phyloP scores from a whole-genome alignment of 2,888 invertebrate species.

The Drosophila falleni region DNA sequence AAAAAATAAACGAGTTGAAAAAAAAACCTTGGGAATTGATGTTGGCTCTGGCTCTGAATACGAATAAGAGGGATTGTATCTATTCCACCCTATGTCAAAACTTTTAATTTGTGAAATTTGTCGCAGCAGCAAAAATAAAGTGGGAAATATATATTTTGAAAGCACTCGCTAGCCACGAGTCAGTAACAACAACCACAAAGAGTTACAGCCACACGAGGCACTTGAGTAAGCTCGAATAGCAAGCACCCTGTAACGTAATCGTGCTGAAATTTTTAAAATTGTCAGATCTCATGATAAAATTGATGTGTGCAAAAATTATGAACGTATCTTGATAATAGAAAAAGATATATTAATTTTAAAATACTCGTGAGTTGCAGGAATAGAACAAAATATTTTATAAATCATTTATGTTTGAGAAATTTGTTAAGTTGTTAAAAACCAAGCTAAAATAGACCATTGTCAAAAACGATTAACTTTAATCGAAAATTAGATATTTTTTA shows the following conservation, averaged over 20 bases:
- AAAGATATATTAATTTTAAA: neutral
- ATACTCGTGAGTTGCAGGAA: neutral
- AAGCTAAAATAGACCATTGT: no score
- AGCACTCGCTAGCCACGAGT: conserved; percentile 12
- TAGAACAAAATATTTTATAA: neutral
- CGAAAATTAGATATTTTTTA: no score
- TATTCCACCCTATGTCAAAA: conserved; percentile 39
- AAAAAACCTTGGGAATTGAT: conserved; percentile 21
- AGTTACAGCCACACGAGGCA: neutral
- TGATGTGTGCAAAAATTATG: neutral
- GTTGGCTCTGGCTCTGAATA: conserved; percentile 2
- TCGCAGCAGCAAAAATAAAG: conserved; percentile 7
- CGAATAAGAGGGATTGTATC: conserved; percentile 14
- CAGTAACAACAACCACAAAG: conserved; percentile 3
- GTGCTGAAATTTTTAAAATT: neutral
- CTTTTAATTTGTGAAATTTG: conserved; percentile 63
- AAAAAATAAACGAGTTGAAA: neutral
- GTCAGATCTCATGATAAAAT: no score
- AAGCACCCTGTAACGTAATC: neutral
- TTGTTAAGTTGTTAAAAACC: no score
- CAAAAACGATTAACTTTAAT: no score
- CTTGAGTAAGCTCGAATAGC: neutral
- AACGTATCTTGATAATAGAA: no score
- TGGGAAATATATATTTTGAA: conserved; percentile 7
- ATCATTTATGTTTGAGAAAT: neutral